A percentile compares a stretch with the other conserved stretches of the same genome.
Conservation (phyloP, 2,113 vertebrate genomes). For the Rhinolophus ferrumequinum region DNA sequence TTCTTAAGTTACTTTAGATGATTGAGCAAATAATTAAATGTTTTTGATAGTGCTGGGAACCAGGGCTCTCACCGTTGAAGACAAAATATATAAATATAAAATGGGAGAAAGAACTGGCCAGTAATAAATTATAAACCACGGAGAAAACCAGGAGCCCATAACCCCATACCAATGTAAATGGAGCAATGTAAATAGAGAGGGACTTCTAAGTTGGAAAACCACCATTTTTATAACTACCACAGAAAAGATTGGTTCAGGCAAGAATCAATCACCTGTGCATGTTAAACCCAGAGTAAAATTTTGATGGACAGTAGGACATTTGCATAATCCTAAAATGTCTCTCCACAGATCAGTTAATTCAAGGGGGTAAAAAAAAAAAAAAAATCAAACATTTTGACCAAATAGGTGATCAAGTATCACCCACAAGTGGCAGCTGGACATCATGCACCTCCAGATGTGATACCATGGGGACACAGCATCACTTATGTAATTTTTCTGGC, state of each 20-base stretch:
- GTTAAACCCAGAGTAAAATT: not conserved
- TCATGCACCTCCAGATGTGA: not conserved
- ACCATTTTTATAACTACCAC: not conserved
- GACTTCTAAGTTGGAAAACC: not conserved
- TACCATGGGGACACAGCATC: not conserved
- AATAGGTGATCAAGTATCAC: not conserved
- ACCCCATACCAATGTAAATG: not conserved
- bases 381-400: not conserved
- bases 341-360: not conserved
- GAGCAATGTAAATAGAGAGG: not conserved
- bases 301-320: not conserved
- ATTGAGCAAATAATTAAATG: not conserved
- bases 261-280: not conserved
- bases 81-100: not conserved
- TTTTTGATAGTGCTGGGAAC: not conserved
- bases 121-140: not conserved
- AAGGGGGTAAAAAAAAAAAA: no score
- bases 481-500: slow-evolving; percentile 14
- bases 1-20: slow-evolving; percentile 1
- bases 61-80: slow-evolving; percentile 1
- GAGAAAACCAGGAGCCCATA: not conserved
- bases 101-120: not conserved
- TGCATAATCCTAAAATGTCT: slow-evolving; percentile 13
- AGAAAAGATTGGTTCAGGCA: not conserved
- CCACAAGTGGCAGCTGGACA: not conserved